Conservation (phyloP, 1,140 invertebrate genomes). For the Zaprionus kolodkinae region DNA sequence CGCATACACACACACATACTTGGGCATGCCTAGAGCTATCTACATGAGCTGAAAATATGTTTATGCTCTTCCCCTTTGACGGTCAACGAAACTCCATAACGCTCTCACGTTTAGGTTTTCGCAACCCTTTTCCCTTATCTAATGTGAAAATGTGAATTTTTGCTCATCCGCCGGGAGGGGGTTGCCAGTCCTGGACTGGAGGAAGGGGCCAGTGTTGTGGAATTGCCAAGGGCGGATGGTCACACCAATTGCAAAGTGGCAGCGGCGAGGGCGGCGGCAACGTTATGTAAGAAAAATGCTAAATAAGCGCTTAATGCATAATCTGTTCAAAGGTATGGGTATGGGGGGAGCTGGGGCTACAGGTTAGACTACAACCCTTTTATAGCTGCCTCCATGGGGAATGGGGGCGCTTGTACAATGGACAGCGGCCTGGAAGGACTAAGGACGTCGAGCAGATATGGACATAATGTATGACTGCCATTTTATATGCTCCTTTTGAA, state of each 20-base stretch:
- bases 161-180: constrained; percentile 17
- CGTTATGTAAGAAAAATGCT: constrained; percentile 78
- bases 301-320: constrained; percentile 83
- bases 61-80: constrained; percentile 3
- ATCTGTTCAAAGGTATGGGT: constrained; percentile 54
- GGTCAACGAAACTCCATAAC: constrained; percentile 19
- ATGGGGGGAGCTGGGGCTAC: constrained; percentile 34
- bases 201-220: constrained; percentile 1
- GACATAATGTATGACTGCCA: constrained; percentile 82
- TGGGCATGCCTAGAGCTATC: neutral
- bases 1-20: neutral
- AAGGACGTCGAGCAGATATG: constrained; percentile 62
- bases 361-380: constrained; percentile 7
- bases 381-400: constrained; percentile 22
- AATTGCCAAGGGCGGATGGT: constrained; percentile 16
- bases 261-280: constrained; percentile 29
- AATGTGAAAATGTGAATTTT: constrained; percentile 30
- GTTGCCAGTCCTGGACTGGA: neutral
- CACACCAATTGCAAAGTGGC: constrained; percentile 56
- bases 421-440: constrained; percentile 4
- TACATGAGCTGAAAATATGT: constrained; percentile 11
- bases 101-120: constrained; percentile 8
- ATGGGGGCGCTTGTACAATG: neutral
- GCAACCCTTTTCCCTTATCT: constrained; percentile 39
- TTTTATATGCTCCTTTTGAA: constrained; percentile 82